Base-by-base conservation (phyloP, 2,797 vertebrate genomes). In the Lacerta agilis region DNA sequence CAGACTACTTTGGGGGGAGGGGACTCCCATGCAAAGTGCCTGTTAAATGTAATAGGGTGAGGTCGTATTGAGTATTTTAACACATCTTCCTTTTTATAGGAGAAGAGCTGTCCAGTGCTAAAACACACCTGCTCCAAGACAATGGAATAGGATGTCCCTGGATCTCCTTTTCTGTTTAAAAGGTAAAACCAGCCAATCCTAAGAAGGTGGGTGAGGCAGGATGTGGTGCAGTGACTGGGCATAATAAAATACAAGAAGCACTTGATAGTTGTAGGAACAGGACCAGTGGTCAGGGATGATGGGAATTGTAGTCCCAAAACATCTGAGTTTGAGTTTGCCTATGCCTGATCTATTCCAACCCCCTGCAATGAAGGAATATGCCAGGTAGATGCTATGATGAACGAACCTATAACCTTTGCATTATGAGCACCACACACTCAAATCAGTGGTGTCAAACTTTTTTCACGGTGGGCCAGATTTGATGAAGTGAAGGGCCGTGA, bases 71-170 rank as follows among this genome's bases (percentile, higher is more conserved):
- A 41, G 29, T 1, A 6, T 77, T 66, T 82, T 85, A 71, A 72
- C 29, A 25, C 27, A 15, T 25, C 64, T 87, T 85, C 83, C 79
- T 76, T 85, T 82, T 90, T 90, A 8, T 78, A 90, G 89, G 88
- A 85, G 86, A 81, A 25, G 61, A 77, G 29, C 15, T 77, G 71
- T 25, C 71, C 36, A 3, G 20, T 61, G 61, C 11, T 76, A 69
- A 80, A 80, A 61, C 17, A 15, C n/a, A 66, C 38, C 7, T 29
- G 23, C 55, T 49, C 83, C 29, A 10, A 20, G 27, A 64, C 29
- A 25, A 41, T 66, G 86, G 64, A 78, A 36, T 33, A 33, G 55
- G 55, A 75, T 89, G 72, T 82, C 61, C 81, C 33, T 67, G 71
- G 61, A 89, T 41, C 45, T 11, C 43, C 33, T 29, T n/a, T 81